Base-by-base conservation (phyloP, 1,140 invertebrate species). In the Achroia grisella region DNA sequence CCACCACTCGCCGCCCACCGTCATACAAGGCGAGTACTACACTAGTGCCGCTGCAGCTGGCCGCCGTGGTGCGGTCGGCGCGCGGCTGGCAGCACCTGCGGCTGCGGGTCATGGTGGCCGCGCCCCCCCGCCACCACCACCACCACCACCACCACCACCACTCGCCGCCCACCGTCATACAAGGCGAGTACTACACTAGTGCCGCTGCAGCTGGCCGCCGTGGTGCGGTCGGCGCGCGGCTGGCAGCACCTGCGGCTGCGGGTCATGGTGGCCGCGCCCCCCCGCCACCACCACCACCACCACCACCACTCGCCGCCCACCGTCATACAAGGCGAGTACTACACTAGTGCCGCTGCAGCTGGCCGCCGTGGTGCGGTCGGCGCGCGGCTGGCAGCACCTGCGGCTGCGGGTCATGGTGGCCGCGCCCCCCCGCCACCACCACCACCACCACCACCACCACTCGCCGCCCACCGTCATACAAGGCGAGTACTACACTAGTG, bases 301-400 rank as follows among this genome's bases (percentile, higher is more conserved):
- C n/a, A n/a, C n/a, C n/a, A n/a, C n/a, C n/a, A n/a, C n/a, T n/a
- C n/a, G n/a, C 34, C 5, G 12, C 45, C 37, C 17, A 13, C 41
- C 35, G 32, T 48, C 23, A 27, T 34, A 32, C 42, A 52, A 2
- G 47, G 44, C 32, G 40, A 29, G 5, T 29, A 10, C 10, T 10
- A n/a, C n/a, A 4, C 5, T 10, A 29, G 28, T 10, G 10, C 5
- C 4, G 28, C 5, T 4, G 28, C 28, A 6, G 5, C 28, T 4
- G 10, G 28, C 97, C 1, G 98, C 97, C 62, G 98, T 99, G 45
- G 90, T 99, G 10, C 95, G 97, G 62, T 99, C 99, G 92, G 92
- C 95, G 46, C 88, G 91, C 9, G 88, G 92, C 63, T 97, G 95
- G 92, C 93, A 93, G 58, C 92, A 92, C 56, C 88, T 96, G 30